phyloP scores from a whole-genome alignment of 2,888 invertebrate species.

The Vanessa cardui region DNA sequence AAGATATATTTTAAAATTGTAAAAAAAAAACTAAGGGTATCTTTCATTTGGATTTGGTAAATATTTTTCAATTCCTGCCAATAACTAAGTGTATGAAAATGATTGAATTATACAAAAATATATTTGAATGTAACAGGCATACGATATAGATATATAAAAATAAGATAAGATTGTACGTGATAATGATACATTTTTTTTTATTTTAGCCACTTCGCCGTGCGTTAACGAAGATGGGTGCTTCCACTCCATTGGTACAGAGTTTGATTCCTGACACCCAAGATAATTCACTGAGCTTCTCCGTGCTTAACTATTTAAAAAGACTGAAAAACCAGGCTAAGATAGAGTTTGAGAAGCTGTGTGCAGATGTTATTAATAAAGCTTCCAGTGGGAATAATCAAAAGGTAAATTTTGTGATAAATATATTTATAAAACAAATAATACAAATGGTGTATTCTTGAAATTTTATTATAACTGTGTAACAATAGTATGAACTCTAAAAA shows the following conservation, averaged over 20 bases:
- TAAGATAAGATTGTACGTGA: not conserved
- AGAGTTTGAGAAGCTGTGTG: slow-evolving; percentile 94
- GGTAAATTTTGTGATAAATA: slow-evolving; percentile 51
- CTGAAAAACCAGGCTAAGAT: slow-evolving; percentile 96
- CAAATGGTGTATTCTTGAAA: too few relatives aligned
- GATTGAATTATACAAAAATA: too few relatives aligned
- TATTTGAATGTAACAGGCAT: too few relatives aligned
- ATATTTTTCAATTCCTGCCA: too few relatives aligned
- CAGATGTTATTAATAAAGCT: slow-evolving; percentile 88
- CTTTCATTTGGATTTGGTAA: too few relatives aligned
- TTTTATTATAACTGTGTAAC: too few relatives aligned
- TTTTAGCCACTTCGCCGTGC: slow-evolving; percentile 94
- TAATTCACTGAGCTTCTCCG: slow-evolving; percentile 95
- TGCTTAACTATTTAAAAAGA: slow-evolving; percentile 96
- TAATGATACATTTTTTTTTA: slow-evolving; percentile 28
- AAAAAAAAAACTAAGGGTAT: too few relatives aligned
- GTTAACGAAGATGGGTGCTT: slow-evolving; percentile 94
- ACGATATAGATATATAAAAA: not conserved
- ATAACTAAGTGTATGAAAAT: too few relatives aligned
- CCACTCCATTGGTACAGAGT: slow-evolving; percentile 90
- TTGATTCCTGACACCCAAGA: slow-evolving; percentile 96
- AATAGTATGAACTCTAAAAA: too few relatives aligned
- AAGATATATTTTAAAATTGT: too few relatives aligned
- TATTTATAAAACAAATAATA: not conserved
- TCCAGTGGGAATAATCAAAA: slow-evolving; percentile 77